phyloP scores from a whole-genome alignment of 1,140 invertebrate genomes.

The Ceratosolen solmsi region DNA sequence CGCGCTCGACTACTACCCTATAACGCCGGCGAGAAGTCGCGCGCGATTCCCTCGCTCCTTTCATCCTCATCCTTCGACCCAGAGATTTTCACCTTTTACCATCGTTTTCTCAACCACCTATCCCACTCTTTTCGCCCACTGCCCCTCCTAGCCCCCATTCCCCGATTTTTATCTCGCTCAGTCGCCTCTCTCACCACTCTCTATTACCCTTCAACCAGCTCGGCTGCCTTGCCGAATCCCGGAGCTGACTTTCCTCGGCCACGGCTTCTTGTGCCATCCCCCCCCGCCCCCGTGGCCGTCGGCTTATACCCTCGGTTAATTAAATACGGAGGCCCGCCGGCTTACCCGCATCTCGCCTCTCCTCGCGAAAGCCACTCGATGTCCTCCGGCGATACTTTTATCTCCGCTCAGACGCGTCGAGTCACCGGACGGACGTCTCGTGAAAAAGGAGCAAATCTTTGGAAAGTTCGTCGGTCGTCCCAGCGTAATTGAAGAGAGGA shows the following conservation, averaged over 20 bases:
- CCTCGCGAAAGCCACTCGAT: constrained; percentile 30
- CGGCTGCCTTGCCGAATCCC: not conserved
- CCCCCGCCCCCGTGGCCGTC: too few relatives aligned
- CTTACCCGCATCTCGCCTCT: too few relatives aligned
- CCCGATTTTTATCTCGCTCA: too few relatives aligned
- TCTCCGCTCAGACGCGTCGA: not conserved
- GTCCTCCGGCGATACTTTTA: constrained; percentile 24
- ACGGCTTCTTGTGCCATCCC: too few relatives aligned
- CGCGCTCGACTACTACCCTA: too few relatives aligned
- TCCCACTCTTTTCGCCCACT: too few relatives aligned
- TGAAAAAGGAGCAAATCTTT: not conserved
- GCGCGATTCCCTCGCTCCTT: not conserved
- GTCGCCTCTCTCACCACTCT: not conserved
- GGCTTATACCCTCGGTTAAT: constrained; percentile 34
- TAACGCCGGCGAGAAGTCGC: not conserved
- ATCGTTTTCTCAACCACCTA: too few relatives aligned
- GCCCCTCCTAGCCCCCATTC: not conserved
- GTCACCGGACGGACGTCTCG: not conserved
- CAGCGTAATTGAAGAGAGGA: constrained; percentile 5
- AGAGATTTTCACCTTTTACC: constrained; percentile 46
- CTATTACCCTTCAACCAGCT: not conserved
- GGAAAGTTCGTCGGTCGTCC: not conserved
- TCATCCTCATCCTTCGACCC: not conserved
- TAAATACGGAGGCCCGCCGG: constrained; percentile 14
- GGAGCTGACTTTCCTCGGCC: not conserved